phyloP scores from a whole-genome alignment of 2,113 vertebrate genomes.

The Cyphomyrus plagiostoma region DNA sequence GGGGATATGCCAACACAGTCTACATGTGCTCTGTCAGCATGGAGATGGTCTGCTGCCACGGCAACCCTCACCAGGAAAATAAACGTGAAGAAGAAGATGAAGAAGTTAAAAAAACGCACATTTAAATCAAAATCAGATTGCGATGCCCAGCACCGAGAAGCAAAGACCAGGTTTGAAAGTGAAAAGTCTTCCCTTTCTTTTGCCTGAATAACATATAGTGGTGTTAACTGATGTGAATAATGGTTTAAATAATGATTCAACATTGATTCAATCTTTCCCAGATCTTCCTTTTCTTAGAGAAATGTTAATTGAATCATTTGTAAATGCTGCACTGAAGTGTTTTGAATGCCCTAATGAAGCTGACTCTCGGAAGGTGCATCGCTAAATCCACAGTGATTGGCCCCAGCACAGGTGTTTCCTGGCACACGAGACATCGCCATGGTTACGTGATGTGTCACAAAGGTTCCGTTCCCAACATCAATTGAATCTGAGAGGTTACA shows the following conservation, averaged over 20 bases:
- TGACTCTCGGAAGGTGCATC: slow-evolving; percentile 26
- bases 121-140: not conserved
- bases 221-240: not conserved
- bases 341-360: slow-evolving; percentile 43
- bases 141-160: not conserved
- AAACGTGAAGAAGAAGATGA: not conserved
- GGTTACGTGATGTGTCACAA: slow-evolving; percentile 46
- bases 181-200: not conserved
- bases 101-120: not conserved
- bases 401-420: slow-evolving; percentile 44
- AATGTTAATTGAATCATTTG: slow-evolving; percentile 46
- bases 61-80: not conserved
- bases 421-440: slow-evolving; percentile 47
- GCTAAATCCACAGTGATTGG: slow-evolving; percentile 20
- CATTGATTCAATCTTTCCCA: slow-evolving; percentile 16
- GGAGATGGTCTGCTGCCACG: not conserved
- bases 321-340: slow-evolving; percentile 36
- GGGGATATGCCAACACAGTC: not conserved
- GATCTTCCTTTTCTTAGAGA: slow-evolving; percentile 28
- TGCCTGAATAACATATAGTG: not conserved
- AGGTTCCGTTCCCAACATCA: not conserved
- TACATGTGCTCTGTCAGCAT: not conserved
- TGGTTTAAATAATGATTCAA: not conserved
- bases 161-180: not conserved
- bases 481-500: not conserved